Evolutionary conservation across 2,888 invertebrate genomes (phyloP).

Genomic region (Orthosia gracilis): DNA sequence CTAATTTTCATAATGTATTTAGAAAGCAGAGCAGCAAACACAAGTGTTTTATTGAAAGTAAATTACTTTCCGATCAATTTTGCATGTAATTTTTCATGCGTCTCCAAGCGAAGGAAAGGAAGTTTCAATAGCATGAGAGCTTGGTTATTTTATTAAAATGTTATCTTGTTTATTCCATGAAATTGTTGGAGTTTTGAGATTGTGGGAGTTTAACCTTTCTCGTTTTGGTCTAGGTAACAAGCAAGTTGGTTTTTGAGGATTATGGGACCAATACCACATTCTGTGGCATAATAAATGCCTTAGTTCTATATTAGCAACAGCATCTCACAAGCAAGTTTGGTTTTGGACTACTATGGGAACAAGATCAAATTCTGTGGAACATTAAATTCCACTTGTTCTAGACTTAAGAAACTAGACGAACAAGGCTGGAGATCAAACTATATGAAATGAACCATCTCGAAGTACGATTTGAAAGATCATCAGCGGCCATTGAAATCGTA

Average conservation of each 20-base stretch:
- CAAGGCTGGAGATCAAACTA: background rate
- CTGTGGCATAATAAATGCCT: background rate
- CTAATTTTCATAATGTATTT: constrained; percentile 35
- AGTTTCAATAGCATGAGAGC: constrained; percentile 15
- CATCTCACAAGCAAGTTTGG: background rate
- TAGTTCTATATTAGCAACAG: background rate
- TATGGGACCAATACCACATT: background rate
- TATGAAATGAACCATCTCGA: constrained; percentile 1
- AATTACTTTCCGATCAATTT: constrained; percentile 40
- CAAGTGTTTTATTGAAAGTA: constrained; percentile 30
- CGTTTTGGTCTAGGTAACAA: background rate
- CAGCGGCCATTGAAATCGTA: constrained; percentile 17
- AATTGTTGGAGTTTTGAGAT: no score
- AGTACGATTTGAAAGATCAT: constrained; percentile 22
- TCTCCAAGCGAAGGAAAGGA: constrained; percentile 14
- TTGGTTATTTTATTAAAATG: constrained; percentile 2
- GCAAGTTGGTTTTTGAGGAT: background rate
- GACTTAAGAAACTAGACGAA: no score
- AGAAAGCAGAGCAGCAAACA: constrained; percentile 42
- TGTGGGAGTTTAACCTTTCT: no score
- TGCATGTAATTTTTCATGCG: constrained; percentile 34
- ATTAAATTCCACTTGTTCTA: background rate
- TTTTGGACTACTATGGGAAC: no score
- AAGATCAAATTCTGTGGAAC: background rate
- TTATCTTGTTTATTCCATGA: background rate